Base-by-base conservation (phyloP, 2,113 vertebrate genomes). In the Misgurnus anguillicaudatus region DNA sequence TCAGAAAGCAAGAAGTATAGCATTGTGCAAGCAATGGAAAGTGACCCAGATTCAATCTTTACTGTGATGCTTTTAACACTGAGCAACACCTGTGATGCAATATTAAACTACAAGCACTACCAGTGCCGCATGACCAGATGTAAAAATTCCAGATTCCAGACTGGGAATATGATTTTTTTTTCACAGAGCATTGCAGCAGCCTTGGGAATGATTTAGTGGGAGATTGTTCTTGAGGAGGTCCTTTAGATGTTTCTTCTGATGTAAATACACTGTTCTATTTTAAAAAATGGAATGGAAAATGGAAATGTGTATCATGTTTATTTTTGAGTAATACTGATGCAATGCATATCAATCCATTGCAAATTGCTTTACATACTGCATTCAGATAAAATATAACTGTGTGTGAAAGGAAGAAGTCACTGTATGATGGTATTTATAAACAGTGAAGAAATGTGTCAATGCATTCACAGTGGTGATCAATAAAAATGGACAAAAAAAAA, bases 1-100 rank as follows among this genome's bases (percentile, higher is more conserved):
- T 88, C 85, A 82, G 83, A 85, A 85, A 83, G n/a, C 19, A 84
- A 86, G 89, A 90, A 86, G 89, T 87, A 80, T 84, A 89, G 81
- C 6, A 16, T 72, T 85, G 87, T 90, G 88, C 80, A 66, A 86
- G 76, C 77, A 73, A 83, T 85, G 89, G 85, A 89, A 88, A 91
- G 87, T 92, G 91, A 93, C 91, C 92, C 91, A 93, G 92, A 92
- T 93, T 91, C 87, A 83, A 86, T 85, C 82, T 86, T 80, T 81
- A 81, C 88, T 85, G 64, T 68, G 77, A 79, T 83, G 90, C 89
- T 92, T 89, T 92, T 90, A 88, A 90, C 88, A 84, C 83, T 6
- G 79, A 87, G 82, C 61, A 81, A 88, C 86, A 91, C 91, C 90
- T 89, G 87, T 74, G 79, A 90, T 88, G 67, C 87, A 86, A 86